Evolutionary conservation across 2,797 vertebrate species (phyloP).

Genomic region (Moxostoma hubbsi): DNA sequence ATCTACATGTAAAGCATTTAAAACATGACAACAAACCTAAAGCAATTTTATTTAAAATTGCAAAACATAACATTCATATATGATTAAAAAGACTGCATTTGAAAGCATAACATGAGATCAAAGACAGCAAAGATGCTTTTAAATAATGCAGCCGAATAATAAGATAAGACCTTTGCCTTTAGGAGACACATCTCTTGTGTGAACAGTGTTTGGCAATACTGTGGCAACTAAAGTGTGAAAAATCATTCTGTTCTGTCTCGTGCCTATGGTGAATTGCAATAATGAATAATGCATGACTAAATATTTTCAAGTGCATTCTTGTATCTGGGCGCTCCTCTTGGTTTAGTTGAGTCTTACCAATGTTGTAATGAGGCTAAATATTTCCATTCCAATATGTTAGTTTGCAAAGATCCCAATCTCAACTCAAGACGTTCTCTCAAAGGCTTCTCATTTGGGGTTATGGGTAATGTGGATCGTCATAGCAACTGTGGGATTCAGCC

Average conservation of each 20-base stretch:
- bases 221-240: constrained; percentile 61
- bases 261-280: constrained; percentile 55
- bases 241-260: constrained; percentile 57
- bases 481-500: constrained; percentile 24
- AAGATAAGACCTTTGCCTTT: constrained; percentile 47
- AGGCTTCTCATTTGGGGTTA: constrained; percentile 19
- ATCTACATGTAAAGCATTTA: not conserved
- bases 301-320: constrained; percentile 58
- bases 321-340: constrained; percentile 48
- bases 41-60: not conserved
- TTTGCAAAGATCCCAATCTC: constrained; percentile 45
- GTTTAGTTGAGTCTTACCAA: constrained; percentile 55
- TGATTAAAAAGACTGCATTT: not conserved
- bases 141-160: constrained; percentile 24
- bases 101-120: not conserved
- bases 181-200: constrained; percentile 47
- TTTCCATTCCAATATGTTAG: constrained; percentile 56
- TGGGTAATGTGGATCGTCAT: constrained; percentile 37
- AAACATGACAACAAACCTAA: constrained; percentile 20
- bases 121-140: not conserved
- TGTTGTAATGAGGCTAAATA: constrained; percentile 60
- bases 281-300: constrained; percentile 67
- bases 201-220: constrained; percentile 53
- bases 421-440: constrained; percentile 22
- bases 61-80: not conserved